phyloP scores from a whole-genome alignment of 2,888 invertebrate species.

The Drosophila limbata region DNA sequence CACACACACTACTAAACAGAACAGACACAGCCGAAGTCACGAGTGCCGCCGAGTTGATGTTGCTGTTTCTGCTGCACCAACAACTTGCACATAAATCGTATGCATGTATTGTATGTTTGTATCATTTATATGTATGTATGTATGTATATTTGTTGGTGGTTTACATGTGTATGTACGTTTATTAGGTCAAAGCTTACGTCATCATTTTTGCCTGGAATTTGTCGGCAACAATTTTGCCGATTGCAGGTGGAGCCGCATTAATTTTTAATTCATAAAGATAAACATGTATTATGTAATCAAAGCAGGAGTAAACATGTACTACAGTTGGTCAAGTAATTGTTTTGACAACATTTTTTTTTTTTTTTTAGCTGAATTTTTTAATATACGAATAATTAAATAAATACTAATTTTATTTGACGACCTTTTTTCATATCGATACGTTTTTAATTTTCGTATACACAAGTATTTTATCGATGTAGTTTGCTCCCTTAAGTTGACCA shows the following conservation, averaged over 20 bases:
- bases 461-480: neutral
- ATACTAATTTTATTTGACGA: neutral
- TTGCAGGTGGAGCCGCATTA: conserved; percentile 51
- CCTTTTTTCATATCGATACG: neutral
- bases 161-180: conserved; percentile 48
- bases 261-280: conserved; percentile 53
- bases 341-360: neutral
- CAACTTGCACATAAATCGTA: conserved; percentile 72
- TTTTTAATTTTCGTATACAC: neutral
- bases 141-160: conserved; percentile 17
- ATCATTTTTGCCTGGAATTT: conserved; percentile 75
- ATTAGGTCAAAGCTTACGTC: conserved; percentile 80
- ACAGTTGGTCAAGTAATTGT: neutral
- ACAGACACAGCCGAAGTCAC: conserved; percentile 81
- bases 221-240: conserved; percentile 46
- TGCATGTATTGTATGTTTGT: conserved; percentile 44
- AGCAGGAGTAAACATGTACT: neutral
- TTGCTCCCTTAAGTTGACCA: neutral
- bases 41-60: conserved; percentile 67
- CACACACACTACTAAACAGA: conserved; percentile 51
- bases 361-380: neutral
- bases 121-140: conserved; percentile 43
- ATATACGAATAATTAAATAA: neutral
- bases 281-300: conserved; percentile 40
- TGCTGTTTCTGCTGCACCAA: conserved; percentile 43